Evolutionary conservation across 1,140 invertebrate genomes (phyloP).

Genomic region (Bombus affinis): DNA sequence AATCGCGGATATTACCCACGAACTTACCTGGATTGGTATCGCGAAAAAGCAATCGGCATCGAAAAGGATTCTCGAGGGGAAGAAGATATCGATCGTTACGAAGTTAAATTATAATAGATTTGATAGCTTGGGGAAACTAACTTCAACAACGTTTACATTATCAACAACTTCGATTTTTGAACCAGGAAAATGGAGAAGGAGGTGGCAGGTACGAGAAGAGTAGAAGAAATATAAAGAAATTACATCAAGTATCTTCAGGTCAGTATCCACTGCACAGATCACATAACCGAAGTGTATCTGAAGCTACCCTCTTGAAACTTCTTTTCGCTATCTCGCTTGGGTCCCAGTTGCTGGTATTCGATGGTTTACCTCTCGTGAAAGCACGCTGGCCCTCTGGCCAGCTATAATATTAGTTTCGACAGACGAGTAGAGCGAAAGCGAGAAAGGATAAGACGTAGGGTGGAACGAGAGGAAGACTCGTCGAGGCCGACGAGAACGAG

Average conservation of each 20-base stretch:
- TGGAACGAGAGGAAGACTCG: background rate
- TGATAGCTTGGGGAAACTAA: background rate
- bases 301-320: constrained; percentile 33
- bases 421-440: constrained; percentile 5
- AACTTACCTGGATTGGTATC: background rate
- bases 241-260: background rate
- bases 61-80: too few relatives aligned
- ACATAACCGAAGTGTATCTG: constrained; percentile 24
- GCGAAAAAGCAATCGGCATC: background rate
- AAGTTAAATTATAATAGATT: constrained; percentile 10
- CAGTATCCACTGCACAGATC: background rate
- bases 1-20: background rate
- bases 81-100: background rate
- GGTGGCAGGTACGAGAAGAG: background rate
- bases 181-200: too few relatives aligned
- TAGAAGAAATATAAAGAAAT: background rate
- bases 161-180: background rate
- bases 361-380: constrained; percentile 47
- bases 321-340: constrained; percentile 19
- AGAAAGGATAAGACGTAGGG: background rate
- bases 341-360: background rate
- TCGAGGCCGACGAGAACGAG: background rate
- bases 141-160: constrained; percentile 15
- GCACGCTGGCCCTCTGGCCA: constrained; percentile 22
- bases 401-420: constrained; percentile 64